Conservation (phyloP, 2,113 vertebrate species). For the Gymnocephalus cernua region DNA sequence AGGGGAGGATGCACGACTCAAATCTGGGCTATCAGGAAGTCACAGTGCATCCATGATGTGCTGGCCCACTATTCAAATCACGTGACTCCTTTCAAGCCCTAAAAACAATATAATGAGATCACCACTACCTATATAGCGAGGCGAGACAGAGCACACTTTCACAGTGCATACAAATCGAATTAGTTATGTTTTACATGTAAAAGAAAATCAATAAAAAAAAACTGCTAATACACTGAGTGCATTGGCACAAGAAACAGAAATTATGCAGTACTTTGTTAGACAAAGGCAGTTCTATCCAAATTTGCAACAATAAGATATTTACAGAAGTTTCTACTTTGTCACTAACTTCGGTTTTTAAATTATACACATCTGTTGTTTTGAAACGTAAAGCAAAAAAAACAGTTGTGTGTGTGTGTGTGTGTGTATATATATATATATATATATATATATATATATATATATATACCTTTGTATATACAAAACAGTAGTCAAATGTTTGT, state of each 20-base stretch:
- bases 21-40: constrained; percentile 24
- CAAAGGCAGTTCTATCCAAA: not conserved
- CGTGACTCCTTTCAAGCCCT: constrained; percentile 25
- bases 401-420: too few species aligned
- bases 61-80: constrained; percentile 44
- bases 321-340: not conserved
- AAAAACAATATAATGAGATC: not conserved
- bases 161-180: not conserved
- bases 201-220: not conserved
- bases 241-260: not conserved
- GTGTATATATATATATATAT: too few species aligned
- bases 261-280: constrained; percentile 30
- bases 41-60: not conserved
- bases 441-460: too few species aligned
- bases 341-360: not conserved
- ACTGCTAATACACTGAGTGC: not conserved
- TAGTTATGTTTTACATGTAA: not conserved
- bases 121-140: not conserved
- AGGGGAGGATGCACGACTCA: not conserved
- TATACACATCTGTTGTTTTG: not conserved
- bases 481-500: too few species aligned
- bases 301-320: not conserved
- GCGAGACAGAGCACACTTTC: not conserved
- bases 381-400: not conserved
- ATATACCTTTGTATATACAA: too few species aligned